A percentile compares a stretch with the other conserved stretches of the same genome.
These are phyloP conservation scores for Lates japonicus DNA, from an alignment of 2,797 vertebrate species.

Conservation along the genomic window DNA sequence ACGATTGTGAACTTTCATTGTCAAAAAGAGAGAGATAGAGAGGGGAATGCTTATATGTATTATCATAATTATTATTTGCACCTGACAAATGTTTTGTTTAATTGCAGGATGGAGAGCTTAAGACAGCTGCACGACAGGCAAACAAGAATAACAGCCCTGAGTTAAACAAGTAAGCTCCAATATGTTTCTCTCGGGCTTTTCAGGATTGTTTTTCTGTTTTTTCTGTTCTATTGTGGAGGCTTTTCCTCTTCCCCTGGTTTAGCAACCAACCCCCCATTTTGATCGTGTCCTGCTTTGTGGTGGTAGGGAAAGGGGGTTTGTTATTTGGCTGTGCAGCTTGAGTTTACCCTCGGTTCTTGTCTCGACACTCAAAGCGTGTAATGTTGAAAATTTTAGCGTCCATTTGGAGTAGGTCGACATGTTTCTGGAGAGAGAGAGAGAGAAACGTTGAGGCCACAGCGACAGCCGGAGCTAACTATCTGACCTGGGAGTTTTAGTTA, in stretches of 20 bases:
- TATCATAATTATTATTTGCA: no score
- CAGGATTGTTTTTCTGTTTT: slow-evolving; percentile 7
- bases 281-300: no score
- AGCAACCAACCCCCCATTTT: no score
- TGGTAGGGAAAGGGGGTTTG: no score
- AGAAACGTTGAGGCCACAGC: slow-evolving; percentile 58
- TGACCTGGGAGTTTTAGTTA: slow-evolving; percentile 50
- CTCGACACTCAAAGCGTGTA: slow-evolving; percentile 78
- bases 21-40: not conserved
- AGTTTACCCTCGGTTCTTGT: slow-evolving; percentile 17
- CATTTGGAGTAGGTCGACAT: slow-evolving; percentile 97
- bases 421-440: slow-evolving; percentile 93
- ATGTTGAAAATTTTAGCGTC: slow-evolving; percentile 89
- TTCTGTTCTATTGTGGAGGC: slow-evolving; percentile 23
- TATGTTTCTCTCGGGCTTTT: slow-evolving; percentile 17
- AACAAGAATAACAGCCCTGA: slow-evolving; percentile 88
- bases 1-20: slow-evolving; percentile 47
- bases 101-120: slow-evolving; percentile 89
- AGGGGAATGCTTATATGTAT: no score
- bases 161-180: slow-evolving; percentile 89
- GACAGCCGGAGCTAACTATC: slow-evolving; percentile 58
- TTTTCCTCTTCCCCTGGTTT: not conserved
- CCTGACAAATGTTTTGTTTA: slow-evolving; percentile 70
- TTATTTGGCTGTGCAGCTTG: not conserved
- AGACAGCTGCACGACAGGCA: slow-evolving; percentile 89